Evolutionary conservation across 1,140 invertebrate species (phyloP), one percentile per base, ranked within the genome.

Genomic region (Tetramorium parvispinum): DNA sequence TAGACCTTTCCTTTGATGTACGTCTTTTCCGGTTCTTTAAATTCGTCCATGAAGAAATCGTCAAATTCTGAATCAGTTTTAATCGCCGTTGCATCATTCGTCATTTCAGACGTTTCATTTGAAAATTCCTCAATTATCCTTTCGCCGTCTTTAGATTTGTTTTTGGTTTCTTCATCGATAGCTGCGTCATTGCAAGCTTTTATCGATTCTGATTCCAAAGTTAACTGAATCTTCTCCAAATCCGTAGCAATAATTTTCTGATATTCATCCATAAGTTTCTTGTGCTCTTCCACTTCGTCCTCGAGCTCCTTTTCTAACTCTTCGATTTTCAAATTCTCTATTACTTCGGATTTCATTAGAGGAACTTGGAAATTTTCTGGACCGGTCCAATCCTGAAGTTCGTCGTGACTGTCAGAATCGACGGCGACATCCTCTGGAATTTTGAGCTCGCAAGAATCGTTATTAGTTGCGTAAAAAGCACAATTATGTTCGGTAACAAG

Each of bases 1-100:
- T 94, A 94, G 4, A 91, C 63, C 75, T 94, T 94, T 7, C 91
- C 93, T 37, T 90, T 86, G 27, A 94, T 88, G 10, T 86, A 91
- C 18, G 40, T 79, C 21, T 32, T 79, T 46, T 90, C 65, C 0
- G 65, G n/a, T 68, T 85, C 63, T 21, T 76, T 86, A 2, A 10
- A 27, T 1, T 82, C 43, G 5, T 77, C 16, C 21, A 53, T 70
- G 2, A 79, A 55, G 3, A 65, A 83, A 18, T 89, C 87, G 2
- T 89, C 88, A 0, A 53, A 78, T 37, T 91, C 55, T 16, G 27
- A 40, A 81, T 81, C 46, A n/a, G 24, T 6, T 32, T 59, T n/a
- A 40, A 5, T 32, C 7, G 2, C 13, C 37, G 40, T 51, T 49
- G 37, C n/a, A 18, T 70, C 61, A 37, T 7, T 37, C 3, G n/a